Evolutionary conservation across 2,888 invertebrate genomes (phyloP).

Genomic region (Drosophila anceps): DNA sequence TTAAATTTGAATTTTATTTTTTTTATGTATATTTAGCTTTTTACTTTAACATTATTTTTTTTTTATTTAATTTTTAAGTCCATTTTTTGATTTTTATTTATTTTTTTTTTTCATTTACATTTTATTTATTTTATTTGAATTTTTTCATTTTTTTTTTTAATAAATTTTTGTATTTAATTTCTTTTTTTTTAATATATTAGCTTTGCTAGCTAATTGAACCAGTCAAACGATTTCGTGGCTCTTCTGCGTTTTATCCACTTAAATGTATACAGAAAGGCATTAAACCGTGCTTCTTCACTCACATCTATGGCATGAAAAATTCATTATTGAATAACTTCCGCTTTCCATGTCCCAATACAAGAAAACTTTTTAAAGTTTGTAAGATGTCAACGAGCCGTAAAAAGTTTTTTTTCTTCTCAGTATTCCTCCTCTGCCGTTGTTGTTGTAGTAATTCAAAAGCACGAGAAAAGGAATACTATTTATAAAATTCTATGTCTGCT

Average conservation of each 20-base stretch:
- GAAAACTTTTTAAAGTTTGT: neutral
- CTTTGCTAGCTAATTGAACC: neutral
- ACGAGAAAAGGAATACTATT: neutral
- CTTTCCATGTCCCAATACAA: neutral
- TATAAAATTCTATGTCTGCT: neutral
- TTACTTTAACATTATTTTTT: too few species aligned
- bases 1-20: too few species aligned
- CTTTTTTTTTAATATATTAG: neutral
- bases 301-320: neutral
- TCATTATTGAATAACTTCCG: slow-evolving; percentile 4
- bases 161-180: neutral
- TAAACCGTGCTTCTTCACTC: neutral
- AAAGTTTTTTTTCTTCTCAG: neutral
- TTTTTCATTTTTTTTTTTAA: too few species aligned
- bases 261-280: neutral
- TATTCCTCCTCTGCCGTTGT: neutral
- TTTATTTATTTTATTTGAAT: neutral
- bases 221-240: neutral
- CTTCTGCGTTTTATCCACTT: too few species aligned
- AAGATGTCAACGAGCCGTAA: neutral
- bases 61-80: too few species aligned
- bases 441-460: neutral
- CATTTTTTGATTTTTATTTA: too few species aligned
- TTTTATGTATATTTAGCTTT: too few species aligned
- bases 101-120: neutral